Base-by-base conservation (phyloP, 1,140 invertebrate species). In the Contarinia nasturtii region DNA sequence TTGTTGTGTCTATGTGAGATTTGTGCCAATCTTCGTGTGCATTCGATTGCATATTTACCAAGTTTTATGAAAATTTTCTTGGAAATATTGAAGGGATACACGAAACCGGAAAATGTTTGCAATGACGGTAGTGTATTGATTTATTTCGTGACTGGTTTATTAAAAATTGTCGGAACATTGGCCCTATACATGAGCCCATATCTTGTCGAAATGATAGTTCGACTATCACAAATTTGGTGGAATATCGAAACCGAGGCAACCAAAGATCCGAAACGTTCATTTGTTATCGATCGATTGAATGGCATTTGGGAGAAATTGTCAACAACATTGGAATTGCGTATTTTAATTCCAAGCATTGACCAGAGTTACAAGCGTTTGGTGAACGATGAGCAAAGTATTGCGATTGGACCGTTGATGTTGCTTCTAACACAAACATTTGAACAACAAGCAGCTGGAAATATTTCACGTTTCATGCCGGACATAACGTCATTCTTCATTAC, bases 121-220 rank as follows among this genome's bases (percentile, higher is more conserved):
- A 21, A 61, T 1, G 71, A 74, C 41, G n/a, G n/a, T n/a, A 58
- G 55, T 51, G 62, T 76, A 2, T 61, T 69, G 21, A 51, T 78
- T 7, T 75, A 76, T 55, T 71, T 81, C 10, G 69, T 89, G 1
- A 84, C 82, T 14, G 74, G 81, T 1, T 59, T 89, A 17, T 76
- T 81, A 47, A 88, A 86, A 60, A 75, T 92, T 19, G 70, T 91
- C 1, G 82, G 88, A 53, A 80, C 77, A 18, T 56, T 91, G 19
- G 76, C 82, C 0, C 65, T 80, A 3, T 90, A 93, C 55, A 60
- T 92, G 19, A 88, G 84, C 52, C 79, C 85, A 1, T 92, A 90
- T 63, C 61, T 92, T 27, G 72, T 80, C 48, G 79, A 82, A 51
- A 71, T 92, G 22, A 56, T 91, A 1, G 68, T 66, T 2, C 74